A percentile compares a stretch with the other conserved stretches of the same genome.
Conservation (phyloP, 2,113 vertebrate species). For the Blennius ocellaris region DNA sequence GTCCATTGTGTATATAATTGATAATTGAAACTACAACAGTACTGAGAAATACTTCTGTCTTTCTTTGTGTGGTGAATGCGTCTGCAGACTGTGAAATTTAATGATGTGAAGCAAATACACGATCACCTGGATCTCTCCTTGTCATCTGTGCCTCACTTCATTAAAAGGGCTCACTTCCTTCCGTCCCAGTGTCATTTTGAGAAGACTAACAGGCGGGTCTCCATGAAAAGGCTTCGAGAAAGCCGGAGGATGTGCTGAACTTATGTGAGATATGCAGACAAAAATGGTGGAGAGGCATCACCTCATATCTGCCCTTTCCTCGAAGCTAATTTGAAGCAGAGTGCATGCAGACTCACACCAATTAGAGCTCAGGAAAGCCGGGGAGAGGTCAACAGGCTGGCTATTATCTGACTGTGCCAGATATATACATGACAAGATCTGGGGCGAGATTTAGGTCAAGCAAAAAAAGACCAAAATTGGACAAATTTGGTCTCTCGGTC, state of each 20-base stretch:
- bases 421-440: slow-evolving; percentile 50
- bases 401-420: slow-evolving; percentile 33
- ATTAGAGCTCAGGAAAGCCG: slow-evolving; percentile 34
- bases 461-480: slow-evolving; percentile 8
- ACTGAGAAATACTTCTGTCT: not conserved
- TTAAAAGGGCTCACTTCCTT: slow-evolving; percentile 1
- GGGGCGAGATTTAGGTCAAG: slow-evolving; percentile 40
- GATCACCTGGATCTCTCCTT: not conserved
- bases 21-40: too few relatives aligned
- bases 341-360: slow-evolving; percentile 43
- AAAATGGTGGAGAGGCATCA: too few relatives aligned
- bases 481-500: slow-evolving; percentile 39
- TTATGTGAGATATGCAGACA: not conserved
- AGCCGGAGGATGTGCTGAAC: not conserved
- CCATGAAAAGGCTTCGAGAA: not conserved
- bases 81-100: not conserved
- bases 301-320: slow-evolving; percentile 15
- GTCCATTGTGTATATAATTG: too few relatives aligned
- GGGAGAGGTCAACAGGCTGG: slow-evolving; percentile 39
- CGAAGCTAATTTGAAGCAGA: slow-evolving; percentile 31
- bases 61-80: not conserved
- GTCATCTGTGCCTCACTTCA: slow-evolving; percentile 8
- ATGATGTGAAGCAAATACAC: not conserved
- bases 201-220: slow-evolving; percentile 2
- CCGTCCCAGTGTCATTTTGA: slow-evolving; percentile 20